A percentile compares a stretch with the other conserved stretches of the same genome.
Evolutionary conservation across 1,140 invertebrate species (phyloP).

Genomic region (Camponotus floridanus): DNA sequence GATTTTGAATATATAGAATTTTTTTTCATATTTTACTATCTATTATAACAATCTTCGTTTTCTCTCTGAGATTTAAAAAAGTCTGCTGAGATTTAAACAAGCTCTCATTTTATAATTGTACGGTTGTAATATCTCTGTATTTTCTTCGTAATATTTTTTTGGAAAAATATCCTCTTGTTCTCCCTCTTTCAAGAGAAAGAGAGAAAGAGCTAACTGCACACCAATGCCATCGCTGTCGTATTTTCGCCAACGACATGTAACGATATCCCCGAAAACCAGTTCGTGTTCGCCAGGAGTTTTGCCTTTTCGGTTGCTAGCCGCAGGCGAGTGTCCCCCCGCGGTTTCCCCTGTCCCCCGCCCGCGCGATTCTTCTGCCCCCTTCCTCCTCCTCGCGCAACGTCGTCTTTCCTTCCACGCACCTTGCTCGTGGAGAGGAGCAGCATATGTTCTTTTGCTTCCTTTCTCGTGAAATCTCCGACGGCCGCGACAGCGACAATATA

Average conservation of each 20-base stretch:
- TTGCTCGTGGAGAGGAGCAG: conserved; percentile 65
- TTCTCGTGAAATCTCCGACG: conserved; percentile 72
- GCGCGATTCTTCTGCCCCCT: conserved; percentile 53
- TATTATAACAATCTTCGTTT: neutral
- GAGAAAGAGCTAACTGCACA: neutral
- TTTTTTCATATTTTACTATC: neutral
- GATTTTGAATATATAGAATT: neutral
- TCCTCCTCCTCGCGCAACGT: conserved; percentile 30
- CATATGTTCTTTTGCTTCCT: conserved; percentile 68
- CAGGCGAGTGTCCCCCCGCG: conserved; percentile 72
- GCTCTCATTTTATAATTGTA: neutral
- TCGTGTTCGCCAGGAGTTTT: conserved; percentile 74
- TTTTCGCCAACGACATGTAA: conserved; percentile 64
- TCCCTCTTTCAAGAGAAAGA: neutral
- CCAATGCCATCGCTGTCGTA: conserved; percentile 10
- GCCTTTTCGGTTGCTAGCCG: conserved; percentile 81
- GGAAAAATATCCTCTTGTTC: neutral
- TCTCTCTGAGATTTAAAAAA: neutral
- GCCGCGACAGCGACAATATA: conserved; percentile 33
- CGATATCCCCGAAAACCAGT: conserved; percentile 78
- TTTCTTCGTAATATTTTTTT: neutral
- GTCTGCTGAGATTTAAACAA: neutral
- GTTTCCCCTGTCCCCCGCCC: conserved; percentile 61
- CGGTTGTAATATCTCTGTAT: neutral
- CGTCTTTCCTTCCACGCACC: conserved; percentile 47